A percentile compares a stretch with the other conserved stretches of the same genome.
Conservation (phyloP, 2,797 vertebrate genomes). For the Acrossocheilus fasciatus region DNA sequence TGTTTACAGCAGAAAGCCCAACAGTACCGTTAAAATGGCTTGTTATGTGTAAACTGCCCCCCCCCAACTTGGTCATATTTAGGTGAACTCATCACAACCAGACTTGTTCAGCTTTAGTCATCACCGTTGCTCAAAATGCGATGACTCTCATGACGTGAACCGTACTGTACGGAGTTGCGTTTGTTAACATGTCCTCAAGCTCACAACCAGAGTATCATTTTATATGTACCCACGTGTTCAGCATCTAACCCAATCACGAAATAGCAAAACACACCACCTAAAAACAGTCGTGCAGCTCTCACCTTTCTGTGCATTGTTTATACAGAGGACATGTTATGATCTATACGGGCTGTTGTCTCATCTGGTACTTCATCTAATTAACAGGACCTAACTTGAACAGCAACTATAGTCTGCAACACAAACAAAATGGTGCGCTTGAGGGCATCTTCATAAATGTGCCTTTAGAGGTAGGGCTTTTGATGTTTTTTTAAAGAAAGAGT, state of each 20-base stretch:
- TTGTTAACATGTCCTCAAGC: constrained; percentile 16
- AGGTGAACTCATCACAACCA: constrained; percentile 9
- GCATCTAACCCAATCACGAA: neutral
- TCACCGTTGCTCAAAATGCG: neutral
- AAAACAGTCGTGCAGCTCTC: neutral
- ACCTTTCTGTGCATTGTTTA: constrained; percentile 13
- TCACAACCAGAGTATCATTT: neutral
- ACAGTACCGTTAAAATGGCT: constrained; percentile 17
- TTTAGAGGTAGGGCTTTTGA: constrained; percentile 33
- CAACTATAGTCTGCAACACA: constrained; percentile 5
- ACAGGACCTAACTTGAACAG: constrained; percentile 35
- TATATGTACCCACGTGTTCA: constrained; percentile 8
- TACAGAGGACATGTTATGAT: constrained; percentile 8
- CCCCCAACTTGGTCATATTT: neutral
- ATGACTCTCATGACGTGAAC: neutral
- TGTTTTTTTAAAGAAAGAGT: constrained; percentile 56
- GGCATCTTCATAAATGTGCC: constrained; percentile 9
- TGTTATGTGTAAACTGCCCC: constrained; percentile 1
- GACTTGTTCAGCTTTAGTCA: constrained; percentile 9
- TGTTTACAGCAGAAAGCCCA: constrained; percentile 21
- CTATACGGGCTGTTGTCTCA: neutral
- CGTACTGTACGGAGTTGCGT: neutral
- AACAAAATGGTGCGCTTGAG: constrained; percentile 25
- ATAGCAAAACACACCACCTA: constrained; percentile 6
- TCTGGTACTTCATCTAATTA: constrained; percentile 35